These are phyloP conservation scores for Xylophagus ater DNA, from an alignment of 2,888 invertebrate species.

Conservation along the genomic window DNA sequence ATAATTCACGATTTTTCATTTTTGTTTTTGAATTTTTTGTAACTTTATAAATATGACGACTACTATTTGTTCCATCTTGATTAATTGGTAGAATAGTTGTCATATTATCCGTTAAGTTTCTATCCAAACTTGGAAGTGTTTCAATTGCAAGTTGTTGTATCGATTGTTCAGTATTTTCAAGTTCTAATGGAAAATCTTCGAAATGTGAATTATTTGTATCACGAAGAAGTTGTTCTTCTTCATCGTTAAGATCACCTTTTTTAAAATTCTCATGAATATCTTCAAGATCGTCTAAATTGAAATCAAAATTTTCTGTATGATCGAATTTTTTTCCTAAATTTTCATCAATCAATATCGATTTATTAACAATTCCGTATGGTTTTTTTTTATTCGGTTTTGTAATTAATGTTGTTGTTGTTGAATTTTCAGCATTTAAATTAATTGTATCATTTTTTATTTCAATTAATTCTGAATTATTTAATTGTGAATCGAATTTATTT, in stretches of 20 bases:
- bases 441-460: too few relatives aligned
- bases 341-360: slow-evolving; percentile 28
- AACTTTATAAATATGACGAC: slow-evolving; percentile 32
- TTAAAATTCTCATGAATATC: slow-evolving; percentile 28
- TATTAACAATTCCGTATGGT: slow-evolving; percentile 28
- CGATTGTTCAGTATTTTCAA: too few relatives aligned
- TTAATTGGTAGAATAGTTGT: slow-evolving; percentile 3
- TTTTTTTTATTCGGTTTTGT: slow-evolving; percentile 33
- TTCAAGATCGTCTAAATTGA: slow-evolving; percentile 35
- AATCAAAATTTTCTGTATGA: slow-evolving; percentile 35
- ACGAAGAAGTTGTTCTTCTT: slow-evolving; percentile 29
- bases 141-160: slow-evolving; percentile 17
- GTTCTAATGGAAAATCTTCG: not conserved
- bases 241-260: slow-evolving; percentile 30
- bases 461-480: too few relatives aligned
- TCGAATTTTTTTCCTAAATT: slow-evolving; percentile 29
- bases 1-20: slow-evolving; percentile 28
- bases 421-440: too few relatives aligned
- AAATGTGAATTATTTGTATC: slow-evolving; percentile 17
- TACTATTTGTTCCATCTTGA: not conserved
- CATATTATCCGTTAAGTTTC: not conserved
- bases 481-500: too few relatives aligned
- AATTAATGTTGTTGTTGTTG: slow-evolving; percentile 18
- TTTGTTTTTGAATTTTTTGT: slow-evolving; percentile 26
- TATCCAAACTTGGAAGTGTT: slow-evolving; percentile 2